Evolutionary conservation across 2,888 invertebrate species (phyloP).

Genomic region (Helicoverpa assulta): DNA sequence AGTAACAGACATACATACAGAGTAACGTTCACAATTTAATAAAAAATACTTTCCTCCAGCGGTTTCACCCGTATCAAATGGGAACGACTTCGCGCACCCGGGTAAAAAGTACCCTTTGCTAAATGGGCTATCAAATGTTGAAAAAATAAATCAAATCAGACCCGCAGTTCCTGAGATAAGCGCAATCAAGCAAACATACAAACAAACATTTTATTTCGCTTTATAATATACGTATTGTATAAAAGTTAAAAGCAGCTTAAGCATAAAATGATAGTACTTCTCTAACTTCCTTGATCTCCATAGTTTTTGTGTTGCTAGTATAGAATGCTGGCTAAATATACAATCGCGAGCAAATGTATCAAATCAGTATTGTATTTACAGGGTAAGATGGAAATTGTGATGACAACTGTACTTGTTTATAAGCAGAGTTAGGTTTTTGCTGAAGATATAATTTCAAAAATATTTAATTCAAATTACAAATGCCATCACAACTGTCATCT

Average conservation of each 20-base stretch:
- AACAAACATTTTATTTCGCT: background rate
- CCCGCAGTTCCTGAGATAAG: no score
- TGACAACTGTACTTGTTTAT: background rate
- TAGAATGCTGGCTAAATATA: conserved; percentile 48
- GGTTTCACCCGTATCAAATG: no score
- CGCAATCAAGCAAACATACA: no score
- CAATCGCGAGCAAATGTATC: conserved; percentile 49
- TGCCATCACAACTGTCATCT: background rate
- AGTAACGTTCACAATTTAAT: no score
- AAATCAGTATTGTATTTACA: conserved; percentile 35
- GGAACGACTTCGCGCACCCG: no score
- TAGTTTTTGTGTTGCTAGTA: conserved; percentile 30
- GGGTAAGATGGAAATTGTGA: background rate
- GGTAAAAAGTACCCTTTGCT: no score
- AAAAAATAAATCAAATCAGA: no score
- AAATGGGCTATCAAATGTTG: no score
- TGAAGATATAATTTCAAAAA: no score
- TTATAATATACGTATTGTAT: conserved; percentile 3
- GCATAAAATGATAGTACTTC: conserved; percentile 6
- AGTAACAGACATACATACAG: no score
- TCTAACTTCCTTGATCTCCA: conserved; percentile 51
- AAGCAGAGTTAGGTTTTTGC: background rate
- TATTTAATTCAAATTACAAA: background rate
- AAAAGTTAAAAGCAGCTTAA: conserved; percentile 8
- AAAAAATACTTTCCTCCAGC: no score